phyloP scores from a whole-genome alignment of 2,113 vertebrate genomes.

The Phoenicopterus ruber region DNA sequence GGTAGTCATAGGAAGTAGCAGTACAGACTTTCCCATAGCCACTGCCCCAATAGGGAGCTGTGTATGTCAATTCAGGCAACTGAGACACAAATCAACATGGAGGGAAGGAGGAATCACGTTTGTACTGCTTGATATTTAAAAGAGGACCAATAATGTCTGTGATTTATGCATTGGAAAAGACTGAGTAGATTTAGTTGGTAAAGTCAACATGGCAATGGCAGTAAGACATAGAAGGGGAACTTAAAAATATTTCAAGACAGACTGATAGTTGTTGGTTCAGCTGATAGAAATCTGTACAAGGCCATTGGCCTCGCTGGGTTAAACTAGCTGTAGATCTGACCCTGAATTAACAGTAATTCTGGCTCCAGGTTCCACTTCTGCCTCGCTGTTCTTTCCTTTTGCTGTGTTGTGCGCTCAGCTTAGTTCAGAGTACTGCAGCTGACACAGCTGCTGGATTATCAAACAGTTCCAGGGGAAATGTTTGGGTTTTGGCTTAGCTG shows the following conservation, averaged over 20 bases:
- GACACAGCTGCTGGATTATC: background rate
- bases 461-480: background rate
- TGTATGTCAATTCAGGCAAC: background rate
- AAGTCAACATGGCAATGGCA: background rate
- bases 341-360: background rate
- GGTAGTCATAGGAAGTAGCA: background rate
- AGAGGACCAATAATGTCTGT: background rate
- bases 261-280: background rate
- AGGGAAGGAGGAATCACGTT: background rate
- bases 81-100: background rate
- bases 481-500: background rate
- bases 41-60: background rate
- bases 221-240: background rate
- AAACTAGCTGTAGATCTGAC: background rate
- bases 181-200: background rate
- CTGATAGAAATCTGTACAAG: background rate
- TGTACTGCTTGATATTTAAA: background rate
- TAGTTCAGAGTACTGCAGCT: background rate
- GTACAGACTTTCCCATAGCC: background rate
- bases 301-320: background rate
- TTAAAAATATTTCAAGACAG: background rate
- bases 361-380: background rate
- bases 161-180: background rate
- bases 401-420: background rate
- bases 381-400: background rate